phyloP scores from a whole-genome alignment of 1,140 invertebrate genomes.

The Physella acuta region DNA sequence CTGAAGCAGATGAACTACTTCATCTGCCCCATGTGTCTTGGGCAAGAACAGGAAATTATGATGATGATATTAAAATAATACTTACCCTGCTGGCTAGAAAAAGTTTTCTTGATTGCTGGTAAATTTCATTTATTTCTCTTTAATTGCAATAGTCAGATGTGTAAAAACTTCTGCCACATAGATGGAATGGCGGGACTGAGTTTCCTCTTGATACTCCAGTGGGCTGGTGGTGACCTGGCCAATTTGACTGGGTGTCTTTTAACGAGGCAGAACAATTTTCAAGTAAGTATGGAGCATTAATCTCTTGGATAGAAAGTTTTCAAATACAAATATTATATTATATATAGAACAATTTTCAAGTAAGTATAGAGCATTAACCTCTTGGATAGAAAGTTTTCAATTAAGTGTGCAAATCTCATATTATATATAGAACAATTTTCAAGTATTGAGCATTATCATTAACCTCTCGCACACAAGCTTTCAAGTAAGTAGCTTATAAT shows the following conservation, averaged over 20 bases:
- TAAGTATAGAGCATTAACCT: no score
- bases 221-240: conserved; percentile 19
- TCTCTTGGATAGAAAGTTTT: no score
- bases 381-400: no score
- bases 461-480: no score
- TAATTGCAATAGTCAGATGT: conserved; percentile 39
- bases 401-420: no score
- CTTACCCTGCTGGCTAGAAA: background rate
- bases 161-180: conserved; percentile 44
- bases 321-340: no score
- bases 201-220: conserved; percentile 42
- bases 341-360: conserved; percentile 19
- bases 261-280: conserved; percentile 15
- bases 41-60: background rate
- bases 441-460: no score
- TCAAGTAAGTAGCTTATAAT: no score
- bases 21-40: background rate
- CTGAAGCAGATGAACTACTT: background rate
- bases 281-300: no score
- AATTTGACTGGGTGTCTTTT: conserved; percentile 21
- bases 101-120: background rate
- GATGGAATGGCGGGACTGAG: conserved; percentile 45
- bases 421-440: conserved; percentile 14
- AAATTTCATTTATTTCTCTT: background rate
- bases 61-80: background rate